These are phyloP conservation scores for Apotomis betuletana DNA, from an alignment of 2,888 invertebrate species.

Conservation along the genomic window DNA sequence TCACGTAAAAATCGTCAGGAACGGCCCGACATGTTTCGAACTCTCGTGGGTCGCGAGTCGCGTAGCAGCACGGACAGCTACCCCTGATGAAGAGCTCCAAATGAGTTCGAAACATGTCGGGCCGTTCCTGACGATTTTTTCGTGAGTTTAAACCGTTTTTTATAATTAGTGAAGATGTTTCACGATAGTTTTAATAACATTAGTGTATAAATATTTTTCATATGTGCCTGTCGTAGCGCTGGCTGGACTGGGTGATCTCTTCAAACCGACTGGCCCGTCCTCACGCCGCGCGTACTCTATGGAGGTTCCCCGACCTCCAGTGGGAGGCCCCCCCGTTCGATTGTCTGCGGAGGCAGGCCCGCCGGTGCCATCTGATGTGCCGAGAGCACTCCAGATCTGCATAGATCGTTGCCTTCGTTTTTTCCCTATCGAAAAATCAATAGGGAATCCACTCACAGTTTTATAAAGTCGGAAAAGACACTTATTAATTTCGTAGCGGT, in stretches of 20 bases:
- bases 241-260: background rate
- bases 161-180: no score
- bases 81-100: no score
- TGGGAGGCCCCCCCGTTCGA: constrained; percentile 78
- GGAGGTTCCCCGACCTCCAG: constrained; percentile 75
- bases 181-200: no score
- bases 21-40: no score
- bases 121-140: no score
- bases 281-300: constrained; percentile 64
- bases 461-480: constrained; percentile 75
- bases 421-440: constrained; percentile 84
- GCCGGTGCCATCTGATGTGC: constrained; percentile 84
- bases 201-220: no score
- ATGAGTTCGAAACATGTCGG: no score
- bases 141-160: no score
- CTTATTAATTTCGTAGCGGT: constrained; percentile 72
- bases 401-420: constrained; percentile 84
- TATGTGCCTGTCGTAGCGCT: no score
- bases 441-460: constrained; percentile 67
- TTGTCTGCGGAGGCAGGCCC: constrained; percentile 83
- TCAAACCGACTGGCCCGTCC: constrained; percentile 19
- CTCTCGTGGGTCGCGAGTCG: no score
- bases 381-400: constrained; percentile 84
- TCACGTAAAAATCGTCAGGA: no score
- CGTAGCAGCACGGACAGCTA: no score